phyloP scores from a whole-genome alignment of 1,140 invertebrate genomes.

The Bombyx mori region ASM3026992v2 NC_085122.1:8283501-8284000 shows the following conservation, averaged over 20 bases:
- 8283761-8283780: constrained; percentile 45
- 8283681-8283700: constrained; percentile 30
- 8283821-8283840: constrained; percentile 24
- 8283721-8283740: constrained; percentile 31
- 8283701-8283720: constrained; percentile 18
- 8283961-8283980: constrained; percentile 48
- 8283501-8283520: constrained; percentile 37
- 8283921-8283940: constrained; percentile 51
- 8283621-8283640: constrained; percentile 38
- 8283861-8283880: constrained; percentile 50
- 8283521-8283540: constrained; percentile 50
- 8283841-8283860: constrained; percentile 29
- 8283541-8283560: constrained; percentile 52
- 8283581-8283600: constrained; percentile 54
- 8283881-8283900: constrained; percentile 24
- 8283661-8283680: constrained; percentile 49
- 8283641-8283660: constrained; percentile 35
- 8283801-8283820: constrained; percentile 58
- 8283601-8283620: constrained; percentile 59
- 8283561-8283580: constrained; percentile 53
- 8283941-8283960: constrained; percentile 52
- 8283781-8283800: constrained; percentile 45
- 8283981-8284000: constrained; percentile 58
- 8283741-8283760: constrained; percentile 57
- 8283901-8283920: constrained; percentile 44